A percentile compares a stretch with the other conserved stretches of the same genome.
Evolutionary conservation across 1,140 invertebrate species (phyloP).

Genomic region (Neuroterus valhalla): DNA sequence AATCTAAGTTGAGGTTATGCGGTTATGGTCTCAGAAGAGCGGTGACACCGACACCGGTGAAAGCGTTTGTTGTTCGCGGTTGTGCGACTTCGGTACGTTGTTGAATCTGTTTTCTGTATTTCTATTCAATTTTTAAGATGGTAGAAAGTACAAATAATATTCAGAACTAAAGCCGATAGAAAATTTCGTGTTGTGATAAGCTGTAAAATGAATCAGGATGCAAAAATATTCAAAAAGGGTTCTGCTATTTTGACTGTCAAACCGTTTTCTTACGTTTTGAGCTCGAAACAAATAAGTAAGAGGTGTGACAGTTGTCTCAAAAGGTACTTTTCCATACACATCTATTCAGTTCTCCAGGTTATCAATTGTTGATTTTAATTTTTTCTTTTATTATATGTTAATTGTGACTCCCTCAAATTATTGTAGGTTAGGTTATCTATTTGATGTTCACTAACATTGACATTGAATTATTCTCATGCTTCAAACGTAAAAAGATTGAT

Average conservation of each 20-base stretch:
- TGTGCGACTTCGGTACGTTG: background rate
- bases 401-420: constrained; percentile 35
- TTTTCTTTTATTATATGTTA: constrained; percentile 32
- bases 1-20: background rate
- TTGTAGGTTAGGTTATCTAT: constrained; percentile 19
- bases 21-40: background rate
- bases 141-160: background rate
- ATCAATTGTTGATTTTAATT: constrained; percentile 16
- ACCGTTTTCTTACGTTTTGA: constrained; percentile 79
- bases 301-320: constrained; percentile 80
- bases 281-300: constrained; percentile 75
- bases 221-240: constrained; percentile 67
- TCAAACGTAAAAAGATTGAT: no score
- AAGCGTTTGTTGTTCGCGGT: background rate
- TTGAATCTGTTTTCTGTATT: background rate
- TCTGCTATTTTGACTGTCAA: constrained; percentile 76
- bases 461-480: background rate
- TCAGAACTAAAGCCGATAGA: background rate
- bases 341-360: background rate
- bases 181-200: background rate
- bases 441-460: constrained; percentile 36
- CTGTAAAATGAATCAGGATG: constrained; percentile 35
- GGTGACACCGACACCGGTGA: background rate
- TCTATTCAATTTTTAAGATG: background rate
- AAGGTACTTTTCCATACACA: constrained; percentile 69